Evolutionary conservation across 2,113 vertebrate species (phyloP).

Genomic region (Corythaixoides concolor): DNA sequence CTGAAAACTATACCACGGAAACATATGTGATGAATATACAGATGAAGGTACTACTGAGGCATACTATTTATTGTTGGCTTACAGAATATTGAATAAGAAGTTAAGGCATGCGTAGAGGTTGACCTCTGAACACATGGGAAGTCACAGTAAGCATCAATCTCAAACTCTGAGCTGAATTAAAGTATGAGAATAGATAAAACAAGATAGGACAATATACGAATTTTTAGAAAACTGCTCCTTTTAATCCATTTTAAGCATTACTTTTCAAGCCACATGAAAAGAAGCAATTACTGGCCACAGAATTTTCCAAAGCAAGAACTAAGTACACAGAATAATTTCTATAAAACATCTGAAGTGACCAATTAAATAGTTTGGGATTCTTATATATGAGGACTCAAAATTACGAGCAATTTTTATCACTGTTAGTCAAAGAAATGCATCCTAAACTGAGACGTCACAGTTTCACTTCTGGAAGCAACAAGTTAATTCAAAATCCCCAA

Average conservation of each 20-base stretch:
- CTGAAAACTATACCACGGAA: background rate
- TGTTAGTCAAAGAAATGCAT: background rate
- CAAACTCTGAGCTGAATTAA: background rate
- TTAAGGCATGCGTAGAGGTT: background rate
- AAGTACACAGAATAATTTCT: background rate
- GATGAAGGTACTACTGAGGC: background rate
- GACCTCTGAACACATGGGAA: background rate
- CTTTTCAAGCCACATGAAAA: background rate
- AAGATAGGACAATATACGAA: background rate
- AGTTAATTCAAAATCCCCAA: background rate
- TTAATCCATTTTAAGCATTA: background rate
- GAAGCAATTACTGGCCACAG: background rate
- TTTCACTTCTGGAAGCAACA: background rate
- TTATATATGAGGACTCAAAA: background rate
- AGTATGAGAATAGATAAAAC: background rate
- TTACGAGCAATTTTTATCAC: background rate
- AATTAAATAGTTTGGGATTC: background rate
- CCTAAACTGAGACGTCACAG: background rate
- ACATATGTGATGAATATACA: accelerated
- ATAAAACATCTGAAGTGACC: background rate
- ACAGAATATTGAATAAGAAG: background rate
- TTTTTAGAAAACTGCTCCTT: background rate
- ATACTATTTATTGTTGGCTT: background rate
- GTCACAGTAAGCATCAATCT: background rate
- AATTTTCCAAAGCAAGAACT: background rate